phyloP scores from a whole-genome alignment of 2,888 invertebrate genomes.

The Myathropa florea region DNA sequence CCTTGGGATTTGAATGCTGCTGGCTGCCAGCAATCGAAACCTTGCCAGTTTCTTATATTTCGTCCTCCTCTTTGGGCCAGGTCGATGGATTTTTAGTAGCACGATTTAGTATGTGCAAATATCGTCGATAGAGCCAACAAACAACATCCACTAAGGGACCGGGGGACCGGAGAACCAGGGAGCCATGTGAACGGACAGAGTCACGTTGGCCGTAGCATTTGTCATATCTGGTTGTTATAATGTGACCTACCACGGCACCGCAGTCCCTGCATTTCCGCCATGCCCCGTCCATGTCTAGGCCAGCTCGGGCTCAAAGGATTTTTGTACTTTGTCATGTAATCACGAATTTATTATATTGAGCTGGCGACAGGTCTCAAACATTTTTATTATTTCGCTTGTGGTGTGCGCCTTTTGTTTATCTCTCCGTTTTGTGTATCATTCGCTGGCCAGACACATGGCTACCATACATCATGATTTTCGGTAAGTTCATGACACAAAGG shows the following conservation, averaged over 20 bases:
- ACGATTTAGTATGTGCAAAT: constrained; percentile 71
- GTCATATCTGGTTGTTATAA: constrained; percentile 67
- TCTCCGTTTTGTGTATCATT: constrained; percentile 55
- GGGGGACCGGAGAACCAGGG: background rate
- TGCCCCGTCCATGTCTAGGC: background rate
- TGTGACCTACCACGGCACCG: constrained; percentile 65
- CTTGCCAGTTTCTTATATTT: constrained; percentile 37
- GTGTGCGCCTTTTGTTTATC: constrained; percentile 62
- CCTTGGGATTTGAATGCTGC: constrained; percentile 67
- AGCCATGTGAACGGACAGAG: constrained; percentile 55
- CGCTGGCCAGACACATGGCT: constrained; percentile 54
- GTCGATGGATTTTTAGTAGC: constrained; percentile 67
- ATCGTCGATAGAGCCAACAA: constrained; percentile 66
- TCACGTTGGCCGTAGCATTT: constrained; percentile 69
- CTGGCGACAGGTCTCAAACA: constrained; percentile 71
- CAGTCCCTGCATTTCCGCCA: constrained; percentile 9
- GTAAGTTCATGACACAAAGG: constrained; percentile 68
- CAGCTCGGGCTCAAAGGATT: constrained; percentile 60
- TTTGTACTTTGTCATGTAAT: constrained; percentile 78
- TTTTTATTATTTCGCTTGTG: constrained; percentile 69
- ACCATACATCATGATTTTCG: constrained; percentile 64
- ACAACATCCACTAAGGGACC: constrained; percentile 63
- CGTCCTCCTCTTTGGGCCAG: constrained; percentile 39
- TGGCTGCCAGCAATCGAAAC: constrained; percentile 55
- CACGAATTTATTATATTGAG: constrained; percentile 80